These are phyloP conservation scores for Mesocricetus auratus DNA, from an alignment of 2,113 vertebrate species.

Conservation along the genomic window DNA sequence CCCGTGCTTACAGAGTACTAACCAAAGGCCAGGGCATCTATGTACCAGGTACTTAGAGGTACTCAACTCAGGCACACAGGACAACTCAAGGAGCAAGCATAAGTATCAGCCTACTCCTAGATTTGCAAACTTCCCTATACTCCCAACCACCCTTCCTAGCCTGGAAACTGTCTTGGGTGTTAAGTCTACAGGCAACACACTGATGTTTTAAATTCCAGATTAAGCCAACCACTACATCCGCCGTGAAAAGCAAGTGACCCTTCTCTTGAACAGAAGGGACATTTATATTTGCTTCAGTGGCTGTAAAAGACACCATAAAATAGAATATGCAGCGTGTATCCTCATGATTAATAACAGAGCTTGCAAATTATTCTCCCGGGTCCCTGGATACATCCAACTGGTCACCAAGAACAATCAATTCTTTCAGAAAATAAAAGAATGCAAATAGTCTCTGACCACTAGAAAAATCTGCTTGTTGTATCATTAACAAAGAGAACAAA, in stretches of 20 bases:
- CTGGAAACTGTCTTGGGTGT: not conserved
- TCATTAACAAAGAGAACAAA: slow-evolving; percentile 22
- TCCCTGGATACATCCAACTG: slow-evolving; percentile 54
- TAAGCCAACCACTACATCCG: slow-evolving; percentile 56
- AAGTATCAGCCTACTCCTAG: not conserved
- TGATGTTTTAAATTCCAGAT: slow-evolving; percentile 41
- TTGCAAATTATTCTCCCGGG: slow-evolving; percentile 60
- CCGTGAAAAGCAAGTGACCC: slow-evolving; percentile 66
- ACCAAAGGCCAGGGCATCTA: not conserved
- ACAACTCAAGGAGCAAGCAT: not conserved
- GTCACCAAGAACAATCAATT: slow-evolving; percentile 73
- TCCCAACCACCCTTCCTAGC: not conserved
- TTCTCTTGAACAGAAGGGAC: slow-evolving; percentile 68
- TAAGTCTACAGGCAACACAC: not conserved
- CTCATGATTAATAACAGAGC: slow-evolving; percentile 70
- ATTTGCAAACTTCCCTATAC: not conserved
- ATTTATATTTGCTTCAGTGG: slow-evolving; percentile 72
- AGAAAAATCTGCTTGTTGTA: slow-evolving; percentile 48
- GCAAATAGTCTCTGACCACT: slow-evolving; percentile 35
- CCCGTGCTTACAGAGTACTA: not conserved
- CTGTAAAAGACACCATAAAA: slow-evolving; percentile 75
- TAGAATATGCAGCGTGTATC: slow-evolving; percentile 55
- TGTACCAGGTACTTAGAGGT: not conserved
- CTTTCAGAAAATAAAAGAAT: slow-evolving; percentile 64
- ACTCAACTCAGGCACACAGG: not conserved